Percentiles rank a stretch among this genome's conserved stretches.
These are phyloP conservation scores for Cliona cf. orientalis DNA, from an alignment of 37 sponge, comb jelly and placozoan species.

Conservation along the genomic window DNA sequence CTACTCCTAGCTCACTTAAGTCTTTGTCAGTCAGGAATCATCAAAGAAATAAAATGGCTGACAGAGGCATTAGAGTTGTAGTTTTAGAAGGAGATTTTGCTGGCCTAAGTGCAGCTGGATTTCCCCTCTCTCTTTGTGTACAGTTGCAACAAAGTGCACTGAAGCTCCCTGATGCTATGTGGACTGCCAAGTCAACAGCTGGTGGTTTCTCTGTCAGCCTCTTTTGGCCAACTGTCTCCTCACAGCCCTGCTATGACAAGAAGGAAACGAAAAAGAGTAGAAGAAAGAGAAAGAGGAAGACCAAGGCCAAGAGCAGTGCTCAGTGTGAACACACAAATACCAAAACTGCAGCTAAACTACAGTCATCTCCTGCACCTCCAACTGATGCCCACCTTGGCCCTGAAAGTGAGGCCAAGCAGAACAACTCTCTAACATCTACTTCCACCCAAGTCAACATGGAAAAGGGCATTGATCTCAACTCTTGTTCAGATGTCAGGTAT, in stretches of 20 bases:
- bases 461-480: not conserved
- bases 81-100: too few species aligned
- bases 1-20: conserved; percentile 8
- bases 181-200: too few species aligned
- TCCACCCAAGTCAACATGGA: not conserved
- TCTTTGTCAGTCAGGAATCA: conserved; percentile 15
- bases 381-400: conserved; percentile 1
- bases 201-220: too few species aligned
- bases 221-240: too few species aligned
- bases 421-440: not conserved
- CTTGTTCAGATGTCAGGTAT: not conserved
- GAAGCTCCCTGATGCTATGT: not conserved
- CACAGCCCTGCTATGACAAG: too few species aligned
- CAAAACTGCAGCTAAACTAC: not conserved
- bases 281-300: too few species aligned
- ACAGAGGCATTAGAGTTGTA: not conserved
- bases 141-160: conserved; percentile 4
- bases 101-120: too few species aligned
- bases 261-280: too few species aligned
- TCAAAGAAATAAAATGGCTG: not conserved
- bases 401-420: not conserved
- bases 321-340: not conserved
- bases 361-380: not conserved
- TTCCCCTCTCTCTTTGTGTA: too few species aligned
- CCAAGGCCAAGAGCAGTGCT: too few species aligned